Base-by-base conservation (phyloP, 2,888 invertebrate species). In the Cenopis cana region DNA sequence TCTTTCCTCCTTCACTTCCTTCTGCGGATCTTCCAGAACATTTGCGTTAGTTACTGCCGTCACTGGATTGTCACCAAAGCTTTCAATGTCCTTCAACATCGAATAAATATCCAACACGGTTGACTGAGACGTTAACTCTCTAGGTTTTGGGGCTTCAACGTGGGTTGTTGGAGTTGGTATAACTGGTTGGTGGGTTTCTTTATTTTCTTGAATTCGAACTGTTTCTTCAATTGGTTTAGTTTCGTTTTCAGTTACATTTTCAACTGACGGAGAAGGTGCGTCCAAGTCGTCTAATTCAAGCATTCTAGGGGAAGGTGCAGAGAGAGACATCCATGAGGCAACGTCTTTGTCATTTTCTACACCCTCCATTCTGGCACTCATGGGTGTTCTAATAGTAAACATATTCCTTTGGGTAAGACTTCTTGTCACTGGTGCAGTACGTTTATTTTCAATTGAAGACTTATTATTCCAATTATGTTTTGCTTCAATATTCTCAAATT, bases 21-120 rank as follows among this genome's bases (percentile, higher is more conserved):
- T 74, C 74, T 87, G 85, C 6, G 78, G 61, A 24, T 80, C 72
- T 29, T 83, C 79, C 17, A 76, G 70, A 2, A 77, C 64, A 69
- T 81, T 80, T 2, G 74, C 78, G 64, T 79, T 84, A 10, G 80
- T 66, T 1, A 82, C 83, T 9, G 82, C 68, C 6, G 84, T 80
- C 0, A 92, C 90, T 1, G 91, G 91, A 76, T 89, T 89, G 1
- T 93, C 92, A 0, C 90, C 91, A 59, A 85, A 92, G 75, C 91
- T 90, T 73, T 94, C 93, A 54, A 94, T 93, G 81, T 94, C 93
- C 77, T 93, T 93, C 49, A 94, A 78, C 91, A 93, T 93, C 0
- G 94, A 92, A 80, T 93, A 93, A 74, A 94, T 93, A 80, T 94
- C 93, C 33, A 93, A 78, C 1, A 93, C 93, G 49, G 92, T 90